Evolutionary conservation across 2,888 invertebrate genomes (phyloP), one percentile per base, ranked within the genome.

Genomic region (Zootermopsis nevadensis): DNA sequence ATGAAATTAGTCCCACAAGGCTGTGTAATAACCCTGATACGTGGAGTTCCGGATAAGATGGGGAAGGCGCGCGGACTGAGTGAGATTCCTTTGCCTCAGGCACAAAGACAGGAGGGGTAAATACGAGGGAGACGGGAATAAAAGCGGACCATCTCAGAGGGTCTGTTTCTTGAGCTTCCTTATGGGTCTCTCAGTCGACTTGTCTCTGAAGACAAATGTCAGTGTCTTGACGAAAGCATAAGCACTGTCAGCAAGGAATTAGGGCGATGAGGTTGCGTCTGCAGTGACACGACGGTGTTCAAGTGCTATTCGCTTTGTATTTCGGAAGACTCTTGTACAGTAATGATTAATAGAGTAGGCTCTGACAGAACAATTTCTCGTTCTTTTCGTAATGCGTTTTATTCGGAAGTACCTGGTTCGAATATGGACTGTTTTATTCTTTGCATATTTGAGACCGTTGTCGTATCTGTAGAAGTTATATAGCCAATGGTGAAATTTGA

Each of bases 1-100:
- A 77, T 77, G 77, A 77, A 77, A 77, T 77, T 77, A 77, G 77
- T 77, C 77, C 77, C 77, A 55, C 77, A 77, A 77, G 77, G 55
- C 76, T 8, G 76, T 27, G 69, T 69, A 69, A 69, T 69, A 69
- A 69, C 69, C 69, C 30, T 69, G 69, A 69, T 69, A 69, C 69
- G 69, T 69, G 69, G 69, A 33, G 69, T 33, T 2, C 22, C 31
- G 69, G 66, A 30, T 66, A 19, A 66, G 66, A 66, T 31, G 69
- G 69, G 69, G 31, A 31, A 69, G 69, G 33, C 31, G 15, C 33
- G 33, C 33, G 69, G 69, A 19, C 60, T 60, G 60, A 15, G 60
- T 60, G 60, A 12, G 27, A 60, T 60, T 60, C 60, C n/a, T 60
- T 60, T 60, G n/a, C 27, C 60, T 8, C n/a, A 27, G 27, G 27